These are phyloP conservation scores for Graptemys geographica DNA, from an alignment of 2,797 vertebrate genomes.

Conservation along the genomic window DNA sequence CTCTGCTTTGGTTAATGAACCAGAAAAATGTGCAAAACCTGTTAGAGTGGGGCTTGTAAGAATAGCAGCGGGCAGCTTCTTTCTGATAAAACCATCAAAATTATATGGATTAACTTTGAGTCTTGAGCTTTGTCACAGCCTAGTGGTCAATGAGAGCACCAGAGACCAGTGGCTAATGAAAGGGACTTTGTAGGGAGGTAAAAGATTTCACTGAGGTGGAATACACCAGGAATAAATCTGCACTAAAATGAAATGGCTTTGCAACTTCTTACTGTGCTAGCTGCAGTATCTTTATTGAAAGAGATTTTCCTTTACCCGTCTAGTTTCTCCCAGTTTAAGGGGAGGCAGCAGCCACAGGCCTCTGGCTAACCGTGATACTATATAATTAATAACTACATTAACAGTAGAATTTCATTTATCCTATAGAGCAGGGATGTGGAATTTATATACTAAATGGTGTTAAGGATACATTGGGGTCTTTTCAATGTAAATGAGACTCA, in stretches of 20 bases:
- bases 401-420: conserved; percentile 30
- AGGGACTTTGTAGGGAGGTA: neutral
- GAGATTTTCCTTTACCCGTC: rapidly evolving
- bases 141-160: neutral
- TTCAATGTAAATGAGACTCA: rapidly evolving
- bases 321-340: neutral
- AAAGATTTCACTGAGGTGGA: neutral
- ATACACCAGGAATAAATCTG: too few relatives aligned
- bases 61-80: neutral
- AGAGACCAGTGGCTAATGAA: neutral
- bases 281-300: rapidly evolving
- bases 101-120: neutral
- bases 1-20: conserved; percentile 44
- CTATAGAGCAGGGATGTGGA: neutral
- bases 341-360: conserved; percentile 18
- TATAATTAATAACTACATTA: neutral
- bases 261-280: neutral
- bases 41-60: neutral
- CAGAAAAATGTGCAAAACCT: conserved; percentile 56
- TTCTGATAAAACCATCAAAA: neutral
- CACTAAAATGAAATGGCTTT: neutral
- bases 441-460: neutral
- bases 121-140: neutral
- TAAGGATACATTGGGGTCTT: neutral
- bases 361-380: neutral